A percentile compares a stretch with the other conserved stretches of the same genome.
Conservation (phyloP, 2,888 invertebrate species). For the Hemicrepidius hirtus region DNA sequence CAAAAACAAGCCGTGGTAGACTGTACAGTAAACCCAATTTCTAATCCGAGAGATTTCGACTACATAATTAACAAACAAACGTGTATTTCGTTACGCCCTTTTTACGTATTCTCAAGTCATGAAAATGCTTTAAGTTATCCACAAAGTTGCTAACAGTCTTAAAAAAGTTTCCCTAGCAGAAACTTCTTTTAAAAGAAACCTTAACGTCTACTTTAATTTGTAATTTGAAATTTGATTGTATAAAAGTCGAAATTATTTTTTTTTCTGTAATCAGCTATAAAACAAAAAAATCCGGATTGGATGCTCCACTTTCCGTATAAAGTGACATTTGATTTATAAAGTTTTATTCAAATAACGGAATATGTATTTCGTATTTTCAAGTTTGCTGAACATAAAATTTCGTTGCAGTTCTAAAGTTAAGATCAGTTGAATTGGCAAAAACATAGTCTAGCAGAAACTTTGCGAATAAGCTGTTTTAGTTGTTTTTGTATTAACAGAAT, state of each 20-base stretch:
- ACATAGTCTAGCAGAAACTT: constrained; percentile 3
- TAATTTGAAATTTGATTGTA: too few relatives aligned
- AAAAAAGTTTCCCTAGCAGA: too few relatives aligned
- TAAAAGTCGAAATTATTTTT: too few relatives aligned
- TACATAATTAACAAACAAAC: constrained; percentile 22
- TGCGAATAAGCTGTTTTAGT: constrained; percentile 3
- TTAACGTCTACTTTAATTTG: too few relatives aligned
- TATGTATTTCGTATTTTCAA: not conserved
- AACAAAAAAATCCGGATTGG: too few relatives aligned
- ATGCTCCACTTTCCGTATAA: not conserved
- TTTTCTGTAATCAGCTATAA: too few relatives aligned
- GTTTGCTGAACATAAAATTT: constrained; percentile 2
- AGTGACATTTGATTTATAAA: constrained; percentile 1
- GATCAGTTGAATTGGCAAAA: not conserved
- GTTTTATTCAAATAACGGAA: not conserved
- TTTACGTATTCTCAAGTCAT: not conserved
- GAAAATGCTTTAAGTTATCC: not conserved
- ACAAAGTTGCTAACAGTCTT: not conserved
- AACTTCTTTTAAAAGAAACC: too few relatives aligned
- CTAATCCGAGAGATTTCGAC: constrained; percentile 22
- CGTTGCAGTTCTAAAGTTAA: constrained; percentile 2
- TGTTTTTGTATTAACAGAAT: constrained; percentile 7
- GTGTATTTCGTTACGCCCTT: constrained; percentile 2
- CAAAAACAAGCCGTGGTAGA: constrained; percentile 11
- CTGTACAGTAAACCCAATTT: constrained; percentile 15